Percentiles rank a stretch among this genome's conserved stretches.
phyloP scores from a whole-genome alignment of 1,140 invertebrate species.

The Amyelois transitella region DNA sequence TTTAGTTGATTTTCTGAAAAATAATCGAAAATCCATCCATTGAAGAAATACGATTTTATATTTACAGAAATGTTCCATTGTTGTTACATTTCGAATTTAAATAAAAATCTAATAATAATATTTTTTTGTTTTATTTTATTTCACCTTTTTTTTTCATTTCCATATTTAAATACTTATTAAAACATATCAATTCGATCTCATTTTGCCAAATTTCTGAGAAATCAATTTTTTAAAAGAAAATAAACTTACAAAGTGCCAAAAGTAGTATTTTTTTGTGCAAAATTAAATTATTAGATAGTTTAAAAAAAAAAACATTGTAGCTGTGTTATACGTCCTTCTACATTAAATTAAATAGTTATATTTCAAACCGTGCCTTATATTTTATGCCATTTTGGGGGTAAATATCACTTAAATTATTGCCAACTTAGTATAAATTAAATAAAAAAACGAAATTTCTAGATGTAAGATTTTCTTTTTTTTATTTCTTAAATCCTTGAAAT shows the following conservation, averaged over 20 bases:
- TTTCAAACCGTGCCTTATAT: slow-evolving; percentile 68
- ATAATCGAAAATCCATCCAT: slow-evolving; percentile 61
- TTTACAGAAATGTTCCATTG: slow-evolving; percentile 58
- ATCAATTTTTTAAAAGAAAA: slow-evolving; percentile 11
- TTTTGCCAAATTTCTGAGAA: slow-evolving; percentile 9
- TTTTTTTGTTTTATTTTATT: slow-evolving; percentile 59
- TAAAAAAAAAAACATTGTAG: slow-evolving; percentile 33
- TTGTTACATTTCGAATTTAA: slow-evolving; percentile 70
- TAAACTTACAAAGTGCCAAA: slow-evolving; percentile 8
- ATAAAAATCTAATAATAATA: slow-evolving; percentile 56
- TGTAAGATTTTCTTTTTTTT: slow-evolving; percentile 15
- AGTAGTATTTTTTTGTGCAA: slow-evolving; percentile 1
- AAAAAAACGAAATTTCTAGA: slow-evolving; percentile 29
- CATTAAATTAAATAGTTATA: slow-evolving; percentile 47
- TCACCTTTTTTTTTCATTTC: slow-evolving; percentile 29
- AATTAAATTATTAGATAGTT: slow-evolving; percentile 21
- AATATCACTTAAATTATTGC: slow-evolving; percentile 63
- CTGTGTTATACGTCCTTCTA: slow-evolving; percentile 61
- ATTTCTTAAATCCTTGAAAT: slow-evolving; percentile 3
- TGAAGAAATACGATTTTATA: slow-evolving; percentile 63
- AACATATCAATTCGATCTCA: slow-evolving; percentile 49
- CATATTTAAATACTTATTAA: slow-evolving; percentile 32
- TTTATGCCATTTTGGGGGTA: slow-evolving; percentile 68
- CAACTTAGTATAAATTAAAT: slow-evolving; percentile 44
- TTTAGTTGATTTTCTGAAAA: slow-evolving; percentile 21